These are phyloP conservation scores for Diaphora mendica DNA, from an alignment of 2,888 invertebrate species.

Conservation along the genomic window DNA sequence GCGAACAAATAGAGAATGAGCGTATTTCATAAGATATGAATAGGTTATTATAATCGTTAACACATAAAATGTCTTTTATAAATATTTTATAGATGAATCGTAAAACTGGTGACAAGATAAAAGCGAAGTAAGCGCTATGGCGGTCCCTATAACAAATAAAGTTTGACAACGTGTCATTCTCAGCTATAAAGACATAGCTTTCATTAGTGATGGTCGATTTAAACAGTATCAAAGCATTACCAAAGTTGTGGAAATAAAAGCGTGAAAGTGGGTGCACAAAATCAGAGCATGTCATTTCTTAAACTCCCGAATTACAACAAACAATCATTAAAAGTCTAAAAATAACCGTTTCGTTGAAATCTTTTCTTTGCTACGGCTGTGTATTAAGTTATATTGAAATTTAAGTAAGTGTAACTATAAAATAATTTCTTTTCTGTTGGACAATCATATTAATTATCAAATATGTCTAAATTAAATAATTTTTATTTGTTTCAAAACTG, in stretches of 20 bases:
- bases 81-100: constrained; percentile 81
- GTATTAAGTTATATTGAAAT: neutral
- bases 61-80: constrained; percentile 75
- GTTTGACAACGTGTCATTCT: constrained; percentile 77
- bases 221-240: constrained; percentile 31
- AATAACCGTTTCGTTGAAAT: neutral
- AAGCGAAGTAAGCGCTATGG: constrained; percentile 54
- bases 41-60: constrained; percentile 76
- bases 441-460: too few relatives aligned
- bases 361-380: neutral
- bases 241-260: constrained; percentile 21
- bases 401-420: neutral
- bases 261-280: constrained; percentile 19
- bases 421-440: neutral
- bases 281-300: constrained; percentile 19
- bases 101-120: constrained; percentile 74
- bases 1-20: constrained; percentile 70
- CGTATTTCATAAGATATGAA: constrained; percentile 80
- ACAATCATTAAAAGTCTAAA: neutral
- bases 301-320: neutral
- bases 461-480: too few relatives aligned
- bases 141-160: constrained; percentile 69
- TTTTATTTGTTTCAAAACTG: too few relatives aligned
- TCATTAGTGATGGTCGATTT: constrained; percentile 42
- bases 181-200: constrained; percentile 60